These are phyloP conservation scores for Ylistrum balloti DNA, from an alignment of 1,140 invertebrate species.

Conservation along the genomic window DNA sequence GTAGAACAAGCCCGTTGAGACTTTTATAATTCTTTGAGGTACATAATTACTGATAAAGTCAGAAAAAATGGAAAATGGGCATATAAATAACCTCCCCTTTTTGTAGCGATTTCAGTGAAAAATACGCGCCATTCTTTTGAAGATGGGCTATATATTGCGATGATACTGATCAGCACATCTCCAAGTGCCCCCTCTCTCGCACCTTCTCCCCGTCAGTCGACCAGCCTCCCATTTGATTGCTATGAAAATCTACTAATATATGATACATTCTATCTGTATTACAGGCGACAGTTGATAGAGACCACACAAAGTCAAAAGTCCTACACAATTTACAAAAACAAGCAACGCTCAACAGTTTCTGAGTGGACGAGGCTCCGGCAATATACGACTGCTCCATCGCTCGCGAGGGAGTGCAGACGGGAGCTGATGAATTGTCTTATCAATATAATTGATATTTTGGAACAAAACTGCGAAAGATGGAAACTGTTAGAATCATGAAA, in stretches of 20 bases:
- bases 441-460: constrained; percentile 34
- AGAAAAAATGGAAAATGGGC: constrained; percentile 37
- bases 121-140: constrained; percentile 38
- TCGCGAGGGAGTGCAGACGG: constrained; percentile 18
- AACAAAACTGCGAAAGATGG: background rate
- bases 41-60: constrained; percentile 40
- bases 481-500: background rate
- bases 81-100: constrained; percentile 27
- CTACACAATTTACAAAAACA: constrained; percentile 31
- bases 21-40: constrained; percentile 40
- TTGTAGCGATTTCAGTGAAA: constrained; percentile 20
- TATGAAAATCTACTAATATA: constrained; percentile 31
- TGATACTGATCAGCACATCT: constrained; percentile 9
- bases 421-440: background rate
- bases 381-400: background rate
- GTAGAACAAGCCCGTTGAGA: constrained; percentile 23
- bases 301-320: constrained; percentile 38
- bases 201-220: background rate
- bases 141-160: constrained; percentile 38
- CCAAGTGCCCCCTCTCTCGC: constrained; percentile 9
- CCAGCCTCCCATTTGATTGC: constrained; percentile 1
- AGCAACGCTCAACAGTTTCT: constrained; percentile 22
- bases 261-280: constrained; percentile 25
- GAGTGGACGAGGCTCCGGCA: constrained; percentile 15
- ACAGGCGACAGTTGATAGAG: constrained; percentile 22